Conservation (phyloP, 2,888 invertebrate genomes). For the Hypolimnas misippus region DNA sequence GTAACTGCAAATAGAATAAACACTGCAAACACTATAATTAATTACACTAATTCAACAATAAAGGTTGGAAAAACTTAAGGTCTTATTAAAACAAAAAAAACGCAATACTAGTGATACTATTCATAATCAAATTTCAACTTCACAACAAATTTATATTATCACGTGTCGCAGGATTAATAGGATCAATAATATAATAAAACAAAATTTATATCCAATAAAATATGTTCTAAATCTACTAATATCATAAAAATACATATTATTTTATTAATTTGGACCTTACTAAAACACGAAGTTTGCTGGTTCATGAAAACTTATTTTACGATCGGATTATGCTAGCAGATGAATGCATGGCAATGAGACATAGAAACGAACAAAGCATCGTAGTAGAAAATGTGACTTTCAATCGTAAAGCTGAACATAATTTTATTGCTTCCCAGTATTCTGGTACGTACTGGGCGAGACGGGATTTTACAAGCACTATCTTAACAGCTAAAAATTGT, state of each 20-base stretch:
- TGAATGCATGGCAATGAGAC: constrained; percentile 77
- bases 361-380: constrained; percentile 73
- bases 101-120: no score
- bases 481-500: constrained; percentile 60
- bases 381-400: constrained; percentile 78
- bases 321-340: constrained; percentile 75
- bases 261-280: constrained; percentile 27
- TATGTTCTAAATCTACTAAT: background rate
- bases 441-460: constrained; percentile 52
- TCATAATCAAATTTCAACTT: no score
- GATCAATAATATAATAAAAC: no score
- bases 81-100: no score
- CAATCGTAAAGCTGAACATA: constrained; percentile 76
- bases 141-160: no score
- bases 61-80: no score
- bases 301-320: constrained; percentile 70
- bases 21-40: no score
- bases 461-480: constrained; percentile 57
- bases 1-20: no score
- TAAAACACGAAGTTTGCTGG: constrained; percentile 48
- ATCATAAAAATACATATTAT: background rate
- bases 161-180: no score
- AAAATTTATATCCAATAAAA: background rate
- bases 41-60: no score
- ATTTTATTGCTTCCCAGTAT: constrained; percentile 74